Base-by-base conservation (phyloP, 2,888 invertebrate species). In the Sepioteuthis lessoniana region DNA sequence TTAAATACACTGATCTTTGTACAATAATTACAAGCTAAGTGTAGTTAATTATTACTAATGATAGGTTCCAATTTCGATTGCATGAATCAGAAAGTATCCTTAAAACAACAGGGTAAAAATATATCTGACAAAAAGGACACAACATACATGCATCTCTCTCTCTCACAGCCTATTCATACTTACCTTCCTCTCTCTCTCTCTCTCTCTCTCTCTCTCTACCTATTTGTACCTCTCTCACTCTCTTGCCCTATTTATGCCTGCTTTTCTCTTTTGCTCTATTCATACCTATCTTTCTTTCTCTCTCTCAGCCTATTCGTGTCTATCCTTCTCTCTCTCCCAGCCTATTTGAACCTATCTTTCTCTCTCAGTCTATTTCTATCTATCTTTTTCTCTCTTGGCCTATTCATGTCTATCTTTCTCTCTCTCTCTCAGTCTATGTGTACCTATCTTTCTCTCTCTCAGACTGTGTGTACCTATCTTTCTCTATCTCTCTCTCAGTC, bases 1-100 rank as follows among this genome's bases (percentile, higher is more conserved):
- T 10, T n/a, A n/a, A 76, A 76, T 35, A 16, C n/a, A 76, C 35
- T n/a, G 76, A 76, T 76, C 76, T 16, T 76, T 76, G 76, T 76
- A n/a, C 13, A 35, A n/a, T 76, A 76, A 76, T 76, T 10, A 76
- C 76, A n/a, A 76, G n/a, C 35, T 7, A 76, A 76, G 0, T n/a
- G 35, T 4, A n/a, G 2, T n/a, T 76, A n/a, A n/a, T 76, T 35
- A 76, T 76, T 76, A 10, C 16, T 76, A 35, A 76, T 76, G 7
- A 76, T 76, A 76, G 76, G 76, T n/a, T 76, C n/a, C 76, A 76
- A 76, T 76, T 76, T n/a, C 76, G 10, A 76, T 76, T n/a, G n/a
- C 35, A 76, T n/a, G 76, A 76, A 76, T 76, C 76, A 76, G 76
- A 76, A 76, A 76, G 76, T 76, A 76, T 76, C 76, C 16, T 13